Base-by-base conservation (phyloP, 1,140 invertebrate genomes). In the Halotydeus destructor region DNA sequence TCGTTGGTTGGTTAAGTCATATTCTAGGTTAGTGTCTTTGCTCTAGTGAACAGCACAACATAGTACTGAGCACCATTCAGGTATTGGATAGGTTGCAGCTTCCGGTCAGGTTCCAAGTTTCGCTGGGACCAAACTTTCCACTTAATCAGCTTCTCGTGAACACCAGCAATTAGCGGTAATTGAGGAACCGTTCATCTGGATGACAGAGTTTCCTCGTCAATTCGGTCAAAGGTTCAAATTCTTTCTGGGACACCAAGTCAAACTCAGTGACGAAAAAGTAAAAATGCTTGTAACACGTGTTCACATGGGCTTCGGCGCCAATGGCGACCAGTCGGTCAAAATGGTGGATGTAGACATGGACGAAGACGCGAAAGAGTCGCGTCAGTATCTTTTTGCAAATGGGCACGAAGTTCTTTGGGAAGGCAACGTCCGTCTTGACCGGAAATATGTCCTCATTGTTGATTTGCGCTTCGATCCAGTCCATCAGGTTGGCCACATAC, bases 331-430 rank as follows among this genome's bases (percentile, higher is more conserved):
- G 70, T 54, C 80, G 69, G 58, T 91, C 84, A 66, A 91, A 91
- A 62, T 93, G 85, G 62, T 93, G 85, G 49, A 93, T 89, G 56
- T 91, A 93, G n/a, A 91, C 82, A 62, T 91, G 85, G 1, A 91
- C 85, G 65, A 91, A 91, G 1, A 91, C 83, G 52, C 85, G 64
- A 57, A 86, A 91, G n/a, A 91, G 61, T 43, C 85, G 64, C 0
- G 83, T 85, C 33, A 91, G 60, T 47, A 91, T 86, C 63, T 91
- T 91, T 53, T 80, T 76, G 54, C 81, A 84, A 3, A 78, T 63
- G 25, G 61, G 59, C 11, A 68, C 61, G 62, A 88, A 93, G 38
- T 77, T 77, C 57, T 76, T 83, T 9, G 85, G 85, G 64, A 91
- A 91, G 34, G 83, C 80, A 41, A 79, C 67, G 66, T 81, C 82